phyloP scores from a whole-genome alignment of 2,113 vertebrate species.

The Cryptoleucopteryx plumbea region DNA sequence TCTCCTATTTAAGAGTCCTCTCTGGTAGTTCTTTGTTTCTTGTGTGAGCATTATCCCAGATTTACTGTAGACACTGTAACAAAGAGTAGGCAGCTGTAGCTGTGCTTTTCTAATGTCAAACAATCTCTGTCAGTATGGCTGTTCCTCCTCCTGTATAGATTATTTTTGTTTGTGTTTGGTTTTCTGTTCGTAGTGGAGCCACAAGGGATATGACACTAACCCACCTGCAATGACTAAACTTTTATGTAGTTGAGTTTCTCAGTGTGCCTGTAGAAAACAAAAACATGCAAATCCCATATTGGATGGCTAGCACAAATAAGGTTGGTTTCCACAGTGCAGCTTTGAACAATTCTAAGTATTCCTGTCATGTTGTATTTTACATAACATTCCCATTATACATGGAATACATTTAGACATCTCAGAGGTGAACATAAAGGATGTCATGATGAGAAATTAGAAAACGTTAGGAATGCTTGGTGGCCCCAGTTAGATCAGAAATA shows the following conservation, averaged over 20 bases:
- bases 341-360: slow-evolving; percentile 40
- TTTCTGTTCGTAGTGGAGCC: background rate
- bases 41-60: slow-evolving; percentile 35
- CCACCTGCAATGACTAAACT: background rate
- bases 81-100: slow-evolving; percentile 44
- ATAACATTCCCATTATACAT: background rate
- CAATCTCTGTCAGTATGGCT: background rate
- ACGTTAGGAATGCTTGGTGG: background rate
- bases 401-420: slow-evolving; percentile 43
- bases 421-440: slow-evolving; percentile 37
- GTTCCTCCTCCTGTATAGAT: background rate
- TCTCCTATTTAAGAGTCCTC: slow-evolving; percentile 36
- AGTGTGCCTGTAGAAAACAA: background rate
- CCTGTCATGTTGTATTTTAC: slow-evolving; percentile 51
- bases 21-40: slow-evolving; percentile 53
- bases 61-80: slow-evolving; percentile 40
- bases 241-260: background rate
- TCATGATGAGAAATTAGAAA: slow-evolving; percentile 52
- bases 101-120: slow-evolving; percentile 28
- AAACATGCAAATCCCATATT: background rate
- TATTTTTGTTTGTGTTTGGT: slow-evolving; percentile 16
- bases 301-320: background rate
- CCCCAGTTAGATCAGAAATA: slow-evolving; percentile 40
- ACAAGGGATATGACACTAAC: background rate
- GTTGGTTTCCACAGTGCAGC: background rate